Evolutionary conservation across 2,888 invertebrate genomes (phyloP), one percentile per base, ranked within the genome.

Genomic region (Mythimna ferrago): DNA sequence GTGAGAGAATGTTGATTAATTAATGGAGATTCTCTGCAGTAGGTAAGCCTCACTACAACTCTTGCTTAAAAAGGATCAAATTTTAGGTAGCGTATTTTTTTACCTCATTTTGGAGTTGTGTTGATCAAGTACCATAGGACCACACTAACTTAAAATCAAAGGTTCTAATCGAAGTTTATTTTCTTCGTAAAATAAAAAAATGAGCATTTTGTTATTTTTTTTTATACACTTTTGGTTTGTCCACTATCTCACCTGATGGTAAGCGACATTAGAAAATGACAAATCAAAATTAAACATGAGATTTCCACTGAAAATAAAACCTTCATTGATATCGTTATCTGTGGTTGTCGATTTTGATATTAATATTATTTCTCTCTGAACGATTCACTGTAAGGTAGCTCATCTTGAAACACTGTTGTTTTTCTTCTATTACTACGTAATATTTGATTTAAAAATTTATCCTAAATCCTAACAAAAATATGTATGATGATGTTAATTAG

Each of bases 241-340:
- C 26, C 26, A 26, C 26, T 26, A 26, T 26, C 26, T 26, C 26
- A 26, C 26, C 26, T 26, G 26, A 26, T 26, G 26, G 26, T 26
- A 26, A 26, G 26, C 26, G 26, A 26, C 21, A 16, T 48, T 35
- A 21, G 21, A 21, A 65, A 68, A 32, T 51, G 48, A 2, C 66
- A 48, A 11, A 63, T 11, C 44, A 44, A 44, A 44, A 44, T 44
- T 2, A 44, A 44, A 3, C 2, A 44, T 44, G 26, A 26, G 26
- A 44, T 11, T 44, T 10, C 9, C 7, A 21, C n/a, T 54, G 6
- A n/a, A 26, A 9, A 54, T 56, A 4, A 14, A 57, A 16, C 10
- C 7, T 21, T 6, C 19, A 14, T 65, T 41, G 67, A 19, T 66
- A 66, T 66, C 5, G 5, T 58, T 58, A 10, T 60, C n/a, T 60